phyloP scores from a whole-genome alignment of 2,888 invertebrate genomes.

The Luperina nickerlii region DNA sequence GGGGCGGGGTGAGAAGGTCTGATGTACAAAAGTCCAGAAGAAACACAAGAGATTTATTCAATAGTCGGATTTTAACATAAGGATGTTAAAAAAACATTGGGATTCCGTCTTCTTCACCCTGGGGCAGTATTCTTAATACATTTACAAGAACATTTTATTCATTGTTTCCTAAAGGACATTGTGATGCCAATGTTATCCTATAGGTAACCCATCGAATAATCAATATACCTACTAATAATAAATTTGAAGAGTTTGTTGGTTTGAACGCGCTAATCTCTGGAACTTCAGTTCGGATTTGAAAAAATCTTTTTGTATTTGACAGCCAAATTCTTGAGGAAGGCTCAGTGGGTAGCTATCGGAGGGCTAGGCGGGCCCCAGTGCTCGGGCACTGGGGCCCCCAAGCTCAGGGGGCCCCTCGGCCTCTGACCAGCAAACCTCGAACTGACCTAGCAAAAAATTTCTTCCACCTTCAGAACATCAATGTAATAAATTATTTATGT shows the following conservation, averaged over 20 bases:
- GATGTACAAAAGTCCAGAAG: neutral
- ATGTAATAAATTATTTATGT: no score
- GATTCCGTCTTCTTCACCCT: neutral
- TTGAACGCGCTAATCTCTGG: neutral
- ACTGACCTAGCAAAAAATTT: no score
- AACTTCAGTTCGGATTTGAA: neutral
- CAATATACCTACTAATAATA: neutral
- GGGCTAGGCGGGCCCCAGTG: no score
- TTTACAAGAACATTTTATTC: slow-evolving; percentile 5
- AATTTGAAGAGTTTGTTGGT: neutral
- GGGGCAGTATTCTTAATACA: neutral
- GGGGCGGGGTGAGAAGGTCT: neutral
- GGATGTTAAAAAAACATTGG: neutral
- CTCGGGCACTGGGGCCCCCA: no score
- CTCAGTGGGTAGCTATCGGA: neutral
- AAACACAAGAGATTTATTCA: neutral
- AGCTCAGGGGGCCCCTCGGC: no score
- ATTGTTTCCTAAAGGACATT: neutral
- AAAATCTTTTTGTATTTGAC: neutral
- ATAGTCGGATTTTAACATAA: no score
- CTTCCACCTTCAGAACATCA: no score
- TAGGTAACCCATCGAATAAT: slow-evolving; percentile 21
- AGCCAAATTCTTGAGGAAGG: neutral
- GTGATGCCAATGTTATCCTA: slow-evolving; percentile 32
- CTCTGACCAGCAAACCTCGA: no score